phyloP scores from a whole-genome alignment of 2,888 invertebrate species.

The Pollenia amentaria region DNA sequence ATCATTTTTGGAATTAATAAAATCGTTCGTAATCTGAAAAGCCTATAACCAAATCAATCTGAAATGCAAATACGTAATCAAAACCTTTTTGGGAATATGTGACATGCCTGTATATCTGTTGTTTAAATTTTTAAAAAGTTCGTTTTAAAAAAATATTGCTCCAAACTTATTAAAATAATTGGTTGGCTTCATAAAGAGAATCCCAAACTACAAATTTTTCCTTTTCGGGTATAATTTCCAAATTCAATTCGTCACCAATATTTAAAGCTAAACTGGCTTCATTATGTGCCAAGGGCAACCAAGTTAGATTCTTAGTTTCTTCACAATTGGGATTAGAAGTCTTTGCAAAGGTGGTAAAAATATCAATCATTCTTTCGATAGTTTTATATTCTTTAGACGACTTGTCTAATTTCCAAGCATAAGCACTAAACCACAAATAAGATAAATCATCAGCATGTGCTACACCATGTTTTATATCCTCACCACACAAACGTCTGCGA shows the following conservation, averaged over 20 bases:
- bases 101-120: too few relatives aligned
- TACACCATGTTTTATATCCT: conserved; percentile 79
- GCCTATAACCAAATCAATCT: too few relatives aligned
- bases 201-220: too few relatives aligned
- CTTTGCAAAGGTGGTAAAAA: conserved; percentile 81
- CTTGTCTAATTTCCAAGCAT: conserved; percentile 73
- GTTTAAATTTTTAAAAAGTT: too few relatives aligned
- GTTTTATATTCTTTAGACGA: conserved; percentile 79
- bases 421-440: conserved; percentile 80
- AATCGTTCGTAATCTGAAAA: too few relatives aligned
- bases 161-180: conserved; percentile 49
- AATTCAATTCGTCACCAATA: conserved; percentile 78
- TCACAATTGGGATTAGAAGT: conserved; percentile 80
- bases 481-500: conserved; percentile 79
- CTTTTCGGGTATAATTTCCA: conserved; percentile 76
- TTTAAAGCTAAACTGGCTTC: conserved; percentile 79
- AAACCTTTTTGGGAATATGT: too few relatives aligned
- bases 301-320: conserved; percentile 74
- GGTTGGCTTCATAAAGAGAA: conserved; percentile 76
- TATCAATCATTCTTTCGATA: conserved; percentile 80
- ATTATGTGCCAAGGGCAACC: conserved; percentile 78
- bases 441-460: conserved; percentile 83
- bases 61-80: too few relatives aligned
- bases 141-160: too few relatives aligned
- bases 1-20: too few relatives aligned